A percentile compares a stretch with the other conserved stretches of the same genome.
Conservation (phyloP, 2,113 vertebrate species). For the Tympanuchus pallidicinctus region DNA sequence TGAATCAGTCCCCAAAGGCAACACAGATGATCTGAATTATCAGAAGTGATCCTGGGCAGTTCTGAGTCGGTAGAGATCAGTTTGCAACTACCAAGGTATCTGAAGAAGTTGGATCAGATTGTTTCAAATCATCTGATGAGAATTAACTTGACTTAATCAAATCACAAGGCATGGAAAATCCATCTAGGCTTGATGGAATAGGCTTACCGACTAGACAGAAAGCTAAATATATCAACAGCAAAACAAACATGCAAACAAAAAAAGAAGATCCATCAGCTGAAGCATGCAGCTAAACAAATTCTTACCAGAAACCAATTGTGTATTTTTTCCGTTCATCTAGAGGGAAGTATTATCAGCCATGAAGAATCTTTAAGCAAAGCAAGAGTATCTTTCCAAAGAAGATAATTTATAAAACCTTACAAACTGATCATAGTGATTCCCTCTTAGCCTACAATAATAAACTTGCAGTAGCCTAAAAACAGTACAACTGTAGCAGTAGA, state of each 20-base stretch:
- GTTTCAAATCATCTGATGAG: constrained; percentile 47
- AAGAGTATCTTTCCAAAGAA: not conserved
- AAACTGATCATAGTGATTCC: not conserved
- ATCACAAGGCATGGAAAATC: constrained; percentile 38
- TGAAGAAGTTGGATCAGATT: constrained; percentile 20
- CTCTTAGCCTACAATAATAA: not conserved
- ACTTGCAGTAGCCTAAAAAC: not conserved
- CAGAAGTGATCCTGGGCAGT: constrained; percentile 13
- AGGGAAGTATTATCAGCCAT: not conserved
- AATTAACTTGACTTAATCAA: constrained; percentile 52
- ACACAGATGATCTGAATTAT: constrained; percentile 57
- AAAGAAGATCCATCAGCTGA: not conserved
- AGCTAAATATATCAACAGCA: not conserved
- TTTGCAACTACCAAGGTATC: constrained; percentile 23
- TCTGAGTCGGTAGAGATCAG: constrained; percentile 19
- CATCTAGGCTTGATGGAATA: not conserved
- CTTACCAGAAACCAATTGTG: not conserved
- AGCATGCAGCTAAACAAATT: not conserved
- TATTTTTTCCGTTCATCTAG: not conserved
- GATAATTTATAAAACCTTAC: not conserved
- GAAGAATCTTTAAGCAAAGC: not conserved
- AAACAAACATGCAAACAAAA: not conserved
- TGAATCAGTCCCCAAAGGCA: not conserved
- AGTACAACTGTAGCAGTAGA: not conserved
- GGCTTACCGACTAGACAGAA: not conserved